These are phyloP conservation scores for Tholera decimalis DNA, from an alignment of 2,888 invertebrate species.

Conservation along the genomic window DNA sequence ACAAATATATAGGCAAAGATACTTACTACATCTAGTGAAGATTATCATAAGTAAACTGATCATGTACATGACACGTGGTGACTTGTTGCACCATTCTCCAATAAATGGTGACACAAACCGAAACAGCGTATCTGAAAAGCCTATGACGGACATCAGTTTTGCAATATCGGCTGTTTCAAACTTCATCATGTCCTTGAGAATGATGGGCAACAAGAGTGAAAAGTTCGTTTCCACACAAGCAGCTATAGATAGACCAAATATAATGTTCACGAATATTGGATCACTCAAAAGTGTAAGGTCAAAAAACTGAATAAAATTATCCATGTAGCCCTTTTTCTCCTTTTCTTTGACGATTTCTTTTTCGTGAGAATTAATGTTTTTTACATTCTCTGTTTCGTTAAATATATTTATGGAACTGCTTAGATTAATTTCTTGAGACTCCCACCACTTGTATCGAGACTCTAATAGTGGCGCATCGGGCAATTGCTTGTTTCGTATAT, in stretches of 20 bases:
- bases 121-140: conserved; percentile 91
- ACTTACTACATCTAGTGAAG: conserved; percentile 92
- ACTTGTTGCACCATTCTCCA: conserved; percentile 92
- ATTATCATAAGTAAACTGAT: conserved; percentile 92
- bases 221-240: conserved; percentile 94
- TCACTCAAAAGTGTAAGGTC: conserved; percentile 93
- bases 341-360: conserved; percentile 61
- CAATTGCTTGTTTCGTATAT: conserved; percentile 76
- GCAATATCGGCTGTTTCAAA: conserved; percentile 92
- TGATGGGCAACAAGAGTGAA: conserved; percentile 93
- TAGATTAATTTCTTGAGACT: conserved; percentile 91
- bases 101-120: conserved; percentile 93
- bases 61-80: conserved; percentile 93
- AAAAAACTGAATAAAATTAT: conserved; percentile 89
- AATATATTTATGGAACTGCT: conserved; percentile 92
- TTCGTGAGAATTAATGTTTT: conserved; percentile 68
- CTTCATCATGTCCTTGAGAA: conserved; percentile 92
- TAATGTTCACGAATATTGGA: conserved; percentile 93
- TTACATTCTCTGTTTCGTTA: conserved; percentile 76
- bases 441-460: conserved; percentile 90
- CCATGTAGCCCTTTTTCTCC: conserved; percentile 68
- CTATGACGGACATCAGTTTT: conserved; percentile 92
- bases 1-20: conserved; percentile 21
- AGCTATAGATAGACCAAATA: conserved; percentile 93
- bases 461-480: conserved; percentile 74